Evolutionary conservation across 1,140 invertebrate species (phyloP).

Genomic region (Bombus superbus): DNA sequence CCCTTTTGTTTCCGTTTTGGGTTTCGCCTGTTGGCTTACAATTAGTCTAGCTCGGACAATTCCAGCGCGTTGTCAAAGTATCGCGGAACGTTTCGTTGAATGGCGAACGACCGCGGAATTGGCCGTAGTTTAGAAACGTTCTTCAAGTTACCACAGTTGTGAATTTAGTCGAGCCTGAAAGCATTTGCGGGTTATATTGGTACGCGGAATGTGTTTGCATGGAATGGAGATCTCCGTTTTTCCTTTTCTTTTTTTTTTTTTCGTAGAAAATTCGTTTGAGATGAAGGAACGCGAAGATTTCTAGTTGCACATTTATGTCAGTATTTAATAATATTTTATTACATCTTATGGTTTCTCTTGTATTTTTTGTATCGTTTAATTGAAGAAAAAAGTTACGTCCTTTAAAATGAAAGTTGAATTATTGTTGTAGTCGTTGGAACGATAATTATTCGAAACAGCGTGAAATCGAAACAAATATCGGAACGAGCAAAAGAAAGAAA

Average conservation of each 20-base stretch:
- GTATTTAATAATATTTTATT: neutral
- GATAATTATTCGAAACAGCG: neutral
- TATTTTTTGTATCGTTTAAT: neutral
- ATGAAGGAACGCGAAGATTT: neutral
- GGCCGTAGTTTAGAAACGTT: neutral
- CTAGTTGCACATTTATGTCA: neutral
- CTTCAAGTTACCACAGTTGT: neutral
- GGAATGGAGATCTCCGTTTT: neutral
- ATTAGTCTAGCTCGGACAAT: too few species aligned
- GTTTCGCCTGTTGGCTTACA: neutral
- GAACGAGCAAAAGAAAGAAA: too few species aligned
- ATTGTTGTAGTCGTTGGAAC: neutral
- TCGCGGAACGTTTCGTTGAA: neutral
- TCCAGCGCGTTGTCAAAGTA: neutral
- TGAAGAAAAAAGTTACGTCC: too few species aligned
- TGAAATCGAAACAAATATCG: neutral
- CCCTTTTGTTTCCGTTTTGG: neutral
- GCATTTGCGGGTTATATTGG: neutral
- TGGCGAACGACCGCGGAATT: neutral
- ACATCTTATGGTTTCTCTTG: neutral
- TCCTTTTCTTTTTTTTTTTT: neutral
- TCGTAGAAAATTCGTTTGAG: neutral
- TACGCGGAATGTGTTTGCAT: neutral
- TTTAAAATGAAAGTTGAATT: too few species aligned
- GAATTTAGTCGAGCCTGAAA: constrained; percentile 6